phyloP scores from a whole-genome alignment of 2,797 vertebrate species.

The Rhinogobio ventralis region DNA sequence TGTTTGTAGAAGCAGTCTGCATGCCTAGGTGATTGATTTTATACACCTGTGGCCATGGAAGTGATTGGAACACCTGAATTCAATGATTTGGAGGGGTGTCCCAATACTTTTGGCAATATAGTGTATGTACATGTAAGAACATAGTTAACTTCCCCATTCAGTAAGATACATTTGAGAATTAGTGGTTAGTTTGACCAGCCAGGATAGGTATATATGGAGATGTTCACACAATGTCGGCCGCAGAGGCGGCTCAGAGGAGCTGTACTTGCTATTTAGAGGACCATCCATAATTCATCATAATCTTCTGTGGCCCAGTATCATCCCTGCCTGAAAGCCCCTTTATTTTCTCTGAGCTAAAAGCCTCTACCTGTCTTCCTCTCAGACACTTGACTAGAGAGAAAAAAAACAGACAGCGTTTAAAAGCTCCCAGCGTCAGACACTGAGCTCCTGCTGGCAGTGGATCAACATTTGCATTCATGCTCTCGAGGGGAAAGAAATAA shows the following conservation, averaged over 20 bases:
- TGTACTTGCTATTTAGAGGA: conserved; percentile 76
- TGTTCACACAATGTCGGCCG: conserved; percentile 3
- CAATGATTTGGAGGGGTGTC: too few relatives aligned
- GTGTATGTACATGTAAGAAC: too few relatives aligned
- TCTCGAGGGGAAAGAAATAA: conserved; percentile 7
- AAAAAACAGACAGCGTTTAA: conserved; percentile 22
- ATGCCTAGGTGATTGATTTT: too few relatives aligned
- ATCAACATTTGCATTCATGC: conserved; percentile 34
- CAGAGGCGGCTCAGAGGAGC: conserved; percentile 54
- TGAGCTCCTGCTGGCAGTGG: conserved; percentile 34
- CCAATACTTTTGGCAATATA: too few relatives aligned
- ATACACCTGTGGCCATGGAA: too few relatives aligned
- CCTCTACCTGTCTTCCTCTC: conserved; percentile 21
- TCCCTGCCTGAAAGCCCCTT: conserved; percentile 46
- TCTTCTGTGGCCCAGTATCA: conserved; percentile 53
- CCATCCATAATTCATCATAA: conserved; percentile 80
- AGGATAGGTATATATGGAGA: neutral
- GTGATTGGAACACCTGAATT: too few relatives aligned
- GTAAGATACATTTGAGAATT: neutral
- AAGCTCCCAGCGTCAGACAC: conserved; percentile 23
- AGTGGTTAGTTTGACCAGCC: neutral
- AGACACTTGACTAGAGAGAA: conserved; percentile 43
- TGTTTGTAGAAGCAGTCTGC: too few relatives aligned
- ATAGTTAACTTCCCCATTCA: neutral
- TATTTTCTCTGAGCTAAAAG: conserved; percentile 39